These are phyloP conservation scores for Malacosoma neustria DNA, from an alignment of 2,888 invertebrate species.

Conservation along the genomic window DNA sequence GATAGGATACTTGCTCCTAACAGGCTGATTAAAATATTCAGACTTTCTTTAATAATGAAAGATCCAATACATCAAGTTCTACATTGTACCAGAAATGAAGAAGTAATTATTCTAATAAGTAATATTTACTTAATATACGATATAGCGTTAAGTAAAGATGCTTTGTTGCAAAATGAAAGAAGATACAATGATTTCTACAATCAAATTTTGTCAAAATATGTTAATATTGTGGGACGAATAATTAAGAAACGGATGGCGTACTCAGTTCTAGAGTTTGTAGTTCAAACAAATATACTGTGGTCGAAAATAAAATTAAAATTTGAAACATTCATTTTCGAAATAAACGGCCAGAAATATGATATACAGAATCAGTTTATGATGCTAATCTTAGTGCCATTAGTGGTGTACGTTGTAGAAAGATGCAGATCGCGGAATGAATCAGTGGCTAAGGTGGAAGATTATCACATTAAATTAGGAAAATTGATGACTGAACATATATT, in stretches of 20 bases:
- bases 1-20: slow-evolving; percentile 16
- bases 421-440: slow-evolving; percentile 6
- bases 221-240: slow-evolving; percentile 16
- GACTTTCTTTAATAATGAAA: background rate
- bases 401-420: slow-evolving; percentile 11
- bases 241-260: slow-evolving; percentile 19
- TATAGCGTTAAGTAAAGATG: background rate
- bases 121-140: background rate
- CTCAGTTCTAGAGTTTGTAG: slow-evolving; percentile 19
- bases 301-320: slow-evolving; percentile 16
- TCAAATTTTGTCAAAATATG: slow-evolving; percentile 15
- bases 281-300: slow-evolving; percentile 24
- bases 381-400: slow-evolving; percentile 20
- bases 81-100: background rate
- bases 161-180: slow-evolving; percentile 1
- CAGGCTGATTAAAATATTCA: slow-evolving; percentile 16
- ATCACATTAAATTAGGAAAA: slow-evolving; percentile 14
- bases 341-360: slow-evolving; percentile 23
- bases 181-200: slow-evolving; percentile 19
- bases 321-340: slow-evolving; percentile 20
- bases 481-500: slow-evolving; percentile 22
- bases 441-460: slow-evolving; percentile 14
- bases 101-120: background rate
- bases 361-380: slow-evolving; percentile 24
- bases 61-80: background rate